Base-by-base conservation (phyloP, 2,113 vertebrate genomes). In the Candoia aspera region DNA sequence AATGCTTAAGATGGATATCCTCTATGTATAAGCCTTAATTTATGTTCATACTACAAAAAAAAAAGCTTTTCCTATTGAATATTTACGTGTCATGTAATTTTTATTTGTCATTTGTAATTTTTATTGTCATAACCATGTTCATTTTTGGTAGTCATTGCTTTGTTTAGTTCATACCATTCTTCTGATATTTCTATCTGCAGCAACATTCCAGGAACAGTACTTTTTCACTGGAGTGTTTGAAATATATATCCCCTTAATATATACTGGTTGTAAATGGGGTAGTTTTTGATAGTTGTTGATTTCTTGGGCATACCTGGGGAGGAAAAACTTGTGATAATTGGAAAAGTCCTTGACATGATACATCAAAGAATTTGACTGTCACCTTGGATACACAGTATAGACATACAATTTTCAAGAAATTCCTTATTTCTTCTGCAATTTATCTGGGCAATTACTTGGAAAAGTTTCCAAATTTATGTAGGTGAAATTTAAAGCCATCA, bases 211-310 rank as follows among this genome's bases (percentile, higher is more conserved):
- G 53, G 79, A 55, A 92, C 49, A 19, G 29, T 29, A n/a, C 59
- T 88, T 88, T 54, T 73, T 21, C 6, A 59, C 3, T 79, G 55
- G 57, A 26, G 37, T 64, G n/a, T 89, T 90, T 86, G 53, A 85
- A 29, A 26, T 29, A 86, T 86, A 83, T 91, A 88, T 88, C 13
- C 54, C 37, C 53, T 55, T 46, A 64, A 19, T 59, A 46, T n/a
- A 13, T 58, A 33, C 17, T 90, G 42, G n/a, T 73, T 73, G 42
- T 55, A 57, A 57, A 12, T 73, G 54, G 84, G n/a, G 19, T 90
- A 87, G 79, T 79, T 64, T 53, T 90, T 19, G 62, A 86, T 84
- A 17, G 26, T 60, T 86, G 60, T 57, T 90, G n/a, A 49, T 90
- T 90, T 90, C 29, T 86, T 13, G 55, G 59, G 37, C 37, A 87